A percentile compares a stretch with the other conserved stretches of the same genome.
Evolutionary conservation across 2,113 vertebrate genomes (phyloP).

Genomic region (Pollachius pollachius): DNA sequence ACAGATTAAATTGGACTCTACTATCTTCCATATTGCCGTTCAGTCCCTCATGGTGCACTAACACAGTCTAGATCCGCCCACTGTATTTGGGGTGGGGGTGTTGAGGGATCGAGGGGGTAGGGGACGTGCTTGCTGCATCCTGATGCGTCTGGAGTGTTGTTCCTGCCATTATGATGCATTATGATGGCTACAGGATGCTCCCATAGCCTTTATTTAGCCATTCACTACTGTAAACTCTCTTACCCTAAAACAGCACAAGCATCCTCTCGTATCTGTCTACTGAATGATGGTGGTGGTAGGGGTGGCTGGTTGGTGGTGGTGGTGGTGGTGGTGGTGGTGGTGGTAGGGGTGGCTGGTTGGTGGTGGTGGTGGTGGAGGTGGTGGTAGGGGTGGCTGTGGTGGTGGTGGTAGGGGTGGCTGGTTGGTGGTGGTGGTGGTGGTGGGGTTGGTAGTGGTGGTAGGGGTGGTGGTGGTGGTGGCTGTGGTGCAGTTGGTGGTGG

Average conservation of each 20-base stretch:
- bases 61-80: too few species aligned
- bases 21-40: too few species aligned
- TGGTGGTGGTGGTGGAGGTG: background rate
- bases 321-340: background rate
- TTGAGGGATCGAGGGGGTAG: background rate
- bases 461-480: too few species aligned
- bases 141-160: background rate
- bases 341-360: background rate
- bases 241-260: constrained; percentile 27
- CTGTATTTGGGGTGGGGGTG: too few species aligned
- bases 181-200: constrained; percentile 14
- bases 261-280: constrained; percentile 29
- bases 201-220: constrained; percentile 22
- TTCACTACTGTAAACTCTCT: constrained; percentile 8
- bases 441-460: background rate
- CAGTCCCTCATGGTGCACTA: too few species aligned
- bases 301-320: constrained; percentile 12
- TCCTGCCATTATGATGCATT: background rate
- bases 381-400: constrained; percentile 6
- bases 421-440: constrained; percentile 2
- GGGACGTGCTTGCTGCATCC: background rate
- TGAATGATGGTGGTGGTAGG: background rate
- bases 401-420: constrained; percentile 4
- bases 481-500: background rate
- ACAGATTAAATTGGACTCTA: too few species aligned